Evolutionary conservation across 2,888 invertebrate species (phyloP), one percentile per base, ranked within the genome.

Genomic region (Lydus trimaculatus): DNA sequence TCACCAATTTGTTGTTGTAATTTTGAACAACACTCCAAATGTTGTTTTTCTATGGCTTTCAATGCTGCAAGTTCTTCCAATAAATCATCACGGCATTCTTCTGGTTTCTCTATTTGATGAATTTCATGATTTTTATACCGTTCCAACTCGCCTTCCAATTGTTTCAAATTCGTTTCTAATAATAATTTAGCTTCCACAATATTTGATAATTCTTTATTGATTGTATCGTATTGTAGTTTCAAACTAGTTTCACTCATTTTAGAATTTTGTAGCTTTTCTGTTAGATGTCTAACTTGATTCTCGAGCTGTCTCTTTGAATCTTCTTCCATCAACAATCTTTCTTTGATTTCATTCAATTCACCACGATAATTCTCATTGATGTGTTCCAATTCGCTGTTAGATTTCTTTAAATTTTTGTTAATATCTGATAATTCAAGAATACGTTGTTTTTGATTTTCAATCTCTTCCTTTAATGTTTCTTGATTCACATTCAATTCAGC

Each of bases 401-500:
- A 25, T 23, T 72, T 69, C 61, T 76, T 71, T 8, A 81, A 66
- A 28, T 75, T 75, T 52, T 74, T 69, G 65, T 82, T 82, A 56
- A 79, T 77, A 61, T 71, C 81, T 75, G 73, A 81, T 77, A 75
- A 78, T 73, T 70, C 83, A n/a, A 77, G 74, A 5, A 78, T 71
- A 65, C 79, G 75, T 13, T 65, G 70, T 80, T 80, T 86, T 75
- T 67, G 78, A 64, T 73, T 82, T 80, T 73, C 85, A 71, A 77
- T 78, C 82, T 79, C 85, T 82, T 85, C 84, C 48, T 79, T 80
- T 64, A 83, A 67, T 4, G 77, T 75, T 80, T 89, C 89, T 64
- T 87, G 76, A 73, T 87, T 87, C 67, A 88, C 85, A 17, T 87
- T 86, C 59, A 86, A 85, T 78, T 87, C 87, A 2, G 79, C 79